A percentile compares a stretch with the other conserved stretches of the same genome.
These are phyloP conservation scores for Chrysogorgia sp. DNA, from an alignment of 92 coral and sea anemone genomes.

Conservation along the genomic window DNA sequence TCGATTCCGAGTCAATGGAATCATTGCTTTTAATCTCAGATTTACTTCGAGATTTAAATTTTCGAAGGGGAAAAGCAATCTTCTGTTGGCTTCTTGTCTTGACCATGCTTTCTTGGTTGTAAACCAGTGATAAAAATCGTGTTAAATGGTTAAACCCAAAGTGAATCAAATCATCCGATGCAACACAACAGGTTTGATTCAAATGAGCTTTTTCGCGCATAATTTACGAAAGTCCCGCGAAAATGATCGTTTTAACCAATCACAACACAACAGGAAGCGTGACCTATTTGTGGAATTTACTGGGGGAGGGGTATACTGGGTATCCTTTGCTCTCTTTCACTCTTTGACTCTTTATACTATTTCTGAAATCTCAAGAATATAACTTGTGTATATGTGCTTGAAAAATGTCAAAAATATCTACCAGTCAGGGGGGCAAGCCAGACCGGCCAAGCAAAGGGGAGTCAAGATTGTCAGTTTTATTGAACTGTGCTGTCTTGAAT, in stretches of 20 bases:
- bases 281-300: background rate
- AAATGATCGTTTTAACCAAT: background rate
- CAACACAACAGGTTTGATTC: background rate
- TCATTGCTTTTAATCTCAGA: background rate
- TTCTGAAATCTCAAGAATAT: no score
- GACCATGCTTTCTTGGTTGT: background rate
- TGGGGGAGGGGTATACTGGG: background rate
- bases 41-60: slow-evolving; percentile 61
- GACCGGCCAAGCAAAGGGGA: no score
- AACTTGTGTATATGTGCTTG: no score
- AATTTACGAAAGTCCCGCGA: slow-evolving; percentile 31
- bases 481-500: no score
- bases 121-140: no score
- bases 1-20: background rate
- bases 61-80: slow-evolving; percentile 79
- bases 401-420: no score
- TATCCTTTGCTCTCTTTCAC: no score
- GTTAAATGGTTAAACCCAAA: background rate
- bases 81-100: slow-evolving; percentile 67
- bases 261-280: background rate
- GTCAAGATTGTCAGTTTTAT: no score
- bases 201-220: slow-evolving; percentile 21
- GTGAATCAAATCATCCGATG: background rate
- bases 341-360: no score
- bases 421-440: no score